Conservation (phyloP, 2,797 vertebrate genomes). For the Malurus leucopterus region DNA sequence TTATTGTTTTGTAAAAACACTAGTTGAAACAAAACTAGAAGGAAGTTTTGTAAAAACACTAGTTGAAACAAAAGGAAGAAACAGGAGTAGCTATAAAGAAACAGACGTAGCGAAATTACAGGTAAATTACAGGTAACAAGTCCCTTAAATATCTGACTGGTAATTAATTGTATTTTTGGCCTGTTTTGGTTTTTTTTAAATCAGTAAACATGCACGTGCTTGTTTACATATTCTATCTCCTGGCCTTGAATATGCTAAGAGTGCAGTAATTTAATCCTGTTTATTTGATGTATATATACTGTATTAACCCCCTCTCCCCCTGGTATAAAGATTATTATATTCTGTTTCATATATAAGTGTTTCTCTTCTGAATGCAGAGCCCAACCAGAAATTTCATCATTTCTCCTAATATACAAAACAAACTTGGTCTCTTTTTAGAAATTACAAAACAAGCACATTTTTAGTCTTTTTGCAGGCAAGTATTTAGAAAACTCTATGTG, state of each 20-base stretch:
- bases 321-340: neutral
- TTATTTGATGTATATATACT: neutral
- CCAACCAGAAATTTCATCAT: neutral
- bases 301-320: fast-evolving
- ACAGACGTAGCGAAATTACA: neutral
- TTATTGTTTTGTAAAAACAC: neutral
- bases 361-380: neutral
- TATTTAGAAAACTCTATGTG: neutral
- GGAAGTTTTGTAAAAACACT: neutral
- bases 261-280: neutral
- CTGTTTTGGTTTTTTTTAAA: neutral
- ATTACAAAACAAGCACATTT: neutral
- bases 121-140: neutral
- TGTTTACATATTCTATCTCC: neutral
- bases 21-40: neutral
- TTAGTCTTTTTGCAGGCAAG: neutral
- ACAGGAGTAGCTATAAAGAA: neutral
- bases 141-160: neutral
- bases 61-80: neutral
- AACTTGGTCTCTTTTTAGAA: neutral
- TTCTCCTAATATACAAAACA: neutral
- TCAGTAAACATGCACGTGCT: neutral
- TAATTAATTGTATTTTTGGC: neutral
- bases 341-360: neutral
- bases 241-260: neutral